Conservation (phyloP, 2,113 vertebrate genomes). For the Pholis gunnellus region DNA sequence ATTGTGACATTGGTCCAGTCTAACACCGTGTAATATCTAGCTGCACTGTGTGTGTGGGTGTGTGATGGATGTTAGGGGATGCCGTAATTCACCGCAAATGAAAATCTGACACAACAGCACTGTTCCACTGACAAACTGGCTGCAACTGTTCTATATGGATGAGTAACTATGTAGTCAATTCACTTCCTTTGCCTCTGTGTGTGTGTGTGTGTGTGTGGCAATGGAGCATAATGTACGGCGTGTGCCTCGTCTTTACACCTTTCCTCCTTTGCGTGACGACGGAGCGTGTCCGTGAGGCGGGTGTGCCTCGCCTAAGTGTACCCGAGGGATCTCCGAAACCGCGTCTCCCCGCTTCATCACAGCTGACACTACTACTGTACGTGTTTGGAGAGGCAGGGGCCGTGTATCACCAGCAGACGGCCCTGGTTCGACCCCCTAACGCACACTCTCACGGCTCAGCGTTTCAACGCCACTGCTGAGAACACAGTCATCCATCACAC, state of each 20-base stretch:
- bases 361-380: conserved; percentile 60
- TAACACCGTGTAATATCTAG: background rate
- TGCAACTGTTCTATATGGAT: conserved; percentile 37
- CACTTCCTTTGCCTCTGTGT: background rate
- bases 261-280: conserved; percentile 49
- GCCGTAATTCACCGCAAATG: conserved; percentile 36
- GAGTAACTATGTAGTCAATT: conserved; percentile 32
- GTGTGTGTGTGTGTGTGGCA: background rate
- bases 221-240: background rate
- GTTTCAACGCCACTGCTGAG: conserved; percentile 3
- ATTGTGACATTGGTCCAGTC: background rate
- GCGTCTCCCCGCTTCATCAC: conserved; percentile 72
- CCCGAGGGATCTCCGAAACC: conserved; percentile 70
- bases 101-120: conserved; percentile 32
- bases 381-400: conserved; percentile 6
- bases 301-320: conserved; percentile 76
- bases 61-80: conserved; percentile 46
- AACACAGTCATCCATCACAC: conserved; percentile 68
- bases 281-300: conserved; percentile 51
- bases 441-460: conserved; percentile 7
- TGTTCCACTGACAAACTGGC: conserved; percentile 39
- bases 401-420: conserved; percentile 18
- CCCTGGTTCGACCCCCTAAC: conserved; percentile 39
- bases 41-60: conserved; percentile 6
- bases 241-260: conserved; percentile 10